A percentile compares a stretch with the other conserved stretches of the same genome.
Conservation (phyloP, 2,888 invertebrate genomes). For the Nomada hirtipes region DNA sequence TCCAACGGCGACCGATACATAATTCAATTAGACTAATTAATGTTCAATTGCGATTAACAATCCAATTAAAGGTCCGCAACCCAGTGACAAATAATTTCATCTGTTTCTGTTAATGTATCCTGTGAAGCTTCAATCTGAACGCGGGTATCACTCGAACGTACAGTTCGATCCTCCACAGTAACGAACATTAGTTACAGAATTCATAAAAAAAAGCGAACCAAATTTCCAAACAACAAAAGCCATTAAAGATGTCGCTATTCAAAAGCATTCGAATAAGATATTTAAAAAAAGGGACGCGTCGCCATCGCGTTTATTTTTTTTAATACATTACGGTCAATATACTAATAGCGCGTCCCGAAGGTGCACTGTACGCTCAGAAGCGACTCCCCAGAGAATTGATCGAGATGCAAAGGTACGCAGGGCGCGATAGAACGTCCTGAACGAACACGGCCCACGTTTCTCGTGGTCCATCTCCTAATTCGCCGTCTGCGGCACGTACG, state of each 20-base stretch:
- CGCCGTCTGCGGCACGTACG: conserved; percentile 80
- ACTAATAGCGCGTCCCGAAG: background rate
- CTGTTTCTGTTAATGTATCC: conserved; percentile 36
- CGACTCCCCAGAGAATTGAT: conserved; percentile 25
- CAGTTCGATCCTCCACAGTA: background rate
- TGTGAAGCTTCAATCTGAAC: conserved; percentile 35
- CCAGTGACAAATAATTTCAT: conserved; percentile 47
- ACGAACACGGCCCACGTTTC: conserved; percentile 43
- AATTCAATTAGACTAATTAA: conserved; percentile 64
- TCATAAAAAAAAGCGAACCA: background rate
- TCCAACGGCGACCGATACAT: conserved; percentile 48
- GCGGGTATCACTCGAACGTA: background rate
- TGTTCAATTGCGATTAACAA: conserved; percentile 61
- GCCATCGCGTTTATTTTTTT: background rate
- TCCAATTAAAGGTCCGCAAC: conserved; percentile 56
- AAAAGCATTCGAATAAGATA: too few relatives aligned
- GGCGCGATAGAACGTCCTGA: conserved; percentile 26
- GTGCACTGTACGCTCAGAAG: conserved; percentile 12
- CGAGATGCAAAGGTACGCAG: conserved; percentile 29
- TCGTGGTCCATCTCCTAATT: conserved; percentile 68
- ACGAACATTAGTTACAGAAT: background rate
- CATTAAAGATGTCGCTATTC: too few relatives aligned
- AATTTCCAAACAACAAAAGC: too few relatives aligned
- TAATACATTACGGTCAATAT: background rate
- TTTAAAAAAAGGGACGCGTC: background rate